Conservation (phyloP, 2,797 vertebrate species). For the Myotis vivesi region DNA sequence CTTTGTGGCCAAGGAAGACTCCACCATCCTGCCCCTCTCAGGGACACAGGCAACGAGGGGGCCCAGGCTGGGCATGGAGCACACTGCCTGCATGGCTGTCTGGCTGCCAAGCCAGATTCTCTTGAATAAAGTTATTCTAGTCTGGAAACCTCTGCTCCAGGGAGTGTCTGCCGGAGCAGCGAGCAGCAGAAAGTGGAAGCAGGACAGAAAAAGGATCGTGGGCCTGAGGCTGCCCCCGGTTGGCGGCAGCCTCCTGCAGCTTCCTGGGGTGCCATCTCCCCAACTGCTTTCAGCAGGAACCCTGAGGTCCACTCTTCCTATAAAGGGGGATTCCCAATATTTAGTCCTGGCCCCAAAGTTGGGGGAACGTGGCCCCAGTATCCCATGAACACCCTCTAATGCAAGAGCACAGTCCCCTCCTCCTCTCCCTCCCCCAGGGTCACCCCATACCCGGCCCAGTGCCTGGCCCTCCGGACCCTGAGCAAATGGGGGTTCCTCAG, state of each 20-base stretch:
- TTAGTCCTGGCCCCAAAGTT: neutral
- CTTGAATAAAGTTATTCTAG: constrained; percentile 79
- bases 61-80: neutral
- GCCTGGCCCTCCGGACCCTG: neutral
- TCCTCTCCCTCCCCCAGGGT: neutral
- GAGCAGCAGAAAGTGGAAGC: neutral
- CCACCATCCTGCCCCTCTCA: neutral
- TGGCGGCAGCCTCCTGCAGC: neutral
- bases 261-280: neutral
- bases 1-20: neutral
- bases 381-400: neutral
- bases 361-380: neutral
- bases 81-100: neutral
- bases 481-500: neutral
- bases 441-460: neutral
- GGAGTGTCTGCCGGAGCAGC: neutral
- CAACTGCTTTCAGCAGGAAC: neutral
- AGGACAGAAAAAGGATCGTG: neutral
- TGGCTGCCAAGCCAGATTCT: constrained; percentile 71
- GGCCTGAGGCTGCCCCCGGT: neutral
- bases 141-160: constrained; percentile 36
- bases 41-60: constrained; percentile 25
- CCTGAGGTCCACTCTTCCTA: neutral
- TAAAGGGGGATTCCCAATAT: neutral
- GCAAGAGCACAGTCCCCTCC: neutral